phyloP scores from a whole-genome alignment of 2,888 invertebrate genomes.

The Rhimphoctona megacephalus region DNA sequence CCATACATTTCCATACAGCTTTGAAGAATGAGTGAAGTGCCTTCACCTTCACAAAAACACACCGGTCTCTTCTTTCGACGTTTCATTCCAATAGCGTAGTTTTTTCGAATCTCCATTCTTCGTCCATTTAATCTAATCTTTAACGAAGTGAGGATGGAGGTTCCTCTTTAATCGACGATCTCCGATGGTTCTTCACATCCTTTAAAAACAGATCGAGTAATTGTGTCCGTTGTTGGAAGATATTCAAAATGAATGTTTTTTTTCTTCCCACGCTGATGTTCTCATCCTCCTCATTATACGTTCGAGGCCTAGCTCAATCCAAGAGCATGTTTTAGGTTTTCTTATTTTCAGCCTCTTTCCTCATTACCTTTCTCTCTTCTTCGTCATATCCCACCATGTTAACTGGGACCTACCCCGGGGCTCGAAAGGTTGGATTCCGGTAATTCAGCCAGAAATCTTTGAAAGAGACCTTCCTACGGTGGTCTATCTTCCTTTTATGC shows the following conservation, averaged over 20 bases:
- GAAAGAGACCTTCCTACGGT: conserved; percentile 49
- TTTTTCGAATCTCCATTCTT: conserved; percentile 23
- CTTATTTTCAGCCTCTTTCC: conserved; percentile 57
- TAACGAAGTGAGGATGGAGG: conserved; percentile 7
- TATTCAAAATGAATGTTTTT: conserved; percentile 45
- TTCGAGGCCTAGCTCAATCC: conserved; percentile 13
- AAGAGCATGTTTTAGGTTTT: conserved; percentile 49
- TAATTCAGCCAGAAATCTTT: conserved; percentile 79
- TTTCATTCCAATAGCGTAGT: not conserved
- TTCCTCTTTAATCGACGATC: conserved; percentile 42
- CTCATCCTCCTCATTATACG: conserved; percentile 45
- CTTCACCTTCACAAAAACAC: conserved; percentile 12
- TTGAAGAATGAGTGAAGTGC: conserved; percentile 27
- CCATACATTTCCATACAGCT: conserved; percentile 23
- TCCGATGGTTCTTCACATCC: conserved; percentile 43
- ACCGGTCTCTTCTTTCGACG: not conserved
- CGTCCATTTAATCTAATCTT: conserved; percentile 55
- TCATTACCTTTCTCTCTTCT: conserved; percentile 16
- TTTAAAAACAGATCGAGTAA: not conserved
- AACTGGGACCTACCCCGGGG: conserved; percentile 69
- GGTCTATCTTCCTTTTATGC: conserved; percentile 18
- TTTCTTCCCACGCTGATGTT: conserved; percentile 67
- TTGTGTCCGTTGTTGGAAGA: conserved; percentile 33
- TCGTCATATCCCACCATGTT: conserved; percentile 56
- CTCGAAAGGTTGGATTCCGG: conserved; percentile 80